phyloP scores from a whole-genome alignment of 2,888 invertebrate genomes.

The Cerastis leucographa region DNA sequence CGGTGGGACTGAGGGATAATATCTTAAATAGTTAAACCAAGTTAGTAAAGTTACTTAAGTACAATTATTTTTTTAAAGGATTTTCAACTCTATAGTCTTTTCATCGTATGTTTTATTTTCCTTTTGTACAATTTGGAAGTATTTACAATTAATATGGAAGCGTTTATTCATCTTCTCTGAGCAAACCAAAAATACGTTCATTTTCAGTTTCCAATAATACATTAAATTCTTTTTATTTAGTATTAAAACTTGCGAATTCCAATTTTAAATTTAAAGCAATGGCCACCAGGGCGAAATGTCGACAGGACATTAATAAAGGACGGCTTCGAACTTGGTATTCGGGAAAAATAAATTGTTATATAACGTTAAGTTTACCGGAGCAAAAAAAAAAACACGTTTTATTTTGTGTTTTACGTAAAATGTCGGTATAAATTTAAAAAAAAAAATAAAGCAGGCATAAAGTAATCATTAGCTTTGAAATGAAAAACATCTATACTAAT shows the following conservation, averaged over 20 bases:
- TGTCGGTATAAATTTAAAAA: no score
- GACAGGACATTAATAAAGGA: constrained; percentile 62
- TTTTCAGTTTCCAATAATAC: constrained; percentile 41
- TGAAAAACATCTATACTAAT: neutral
- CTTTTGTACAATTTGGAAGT: neutral
- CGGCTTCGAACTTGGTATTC: constrained; percentile 49
- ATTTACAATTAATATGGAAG: neutral
- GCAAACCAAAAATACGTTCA: constrained; percentile 9
- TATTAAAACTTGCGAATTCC: constrained; percentile 53
- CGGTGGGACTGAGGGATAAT: constrained; percentile 3
- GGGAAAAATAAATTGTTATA: constrained; percentile 57
- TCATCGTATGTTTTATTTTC: neutral
- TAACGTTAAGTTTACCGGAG: constrained; percentile 44
- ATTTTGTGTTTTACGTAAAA: constrained; percentile 32
- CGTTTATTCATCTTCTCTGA: constrained; percentile 3
- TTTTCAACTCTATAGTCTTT: neutral
- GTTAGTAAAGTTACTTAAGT: neutral
- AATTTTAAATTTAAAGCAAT: constrained; percentile 54
- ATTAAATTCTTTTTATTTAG: constrained; percentile 42
- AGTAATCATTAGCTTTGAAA: neutral
- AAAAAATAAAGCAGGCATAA: no score
- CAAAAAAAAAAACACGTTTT: constrained; percentile 34
- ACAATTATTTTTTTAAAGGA: neutral
- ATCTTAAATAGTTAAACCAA: constrained; percentile 27
- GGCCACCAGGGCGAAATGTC: constrained; percentile 57